phyloP scores from a whole-genome alignment of 2,888 invertebrate species.

The Ischnus inquisitorius region DNA sequence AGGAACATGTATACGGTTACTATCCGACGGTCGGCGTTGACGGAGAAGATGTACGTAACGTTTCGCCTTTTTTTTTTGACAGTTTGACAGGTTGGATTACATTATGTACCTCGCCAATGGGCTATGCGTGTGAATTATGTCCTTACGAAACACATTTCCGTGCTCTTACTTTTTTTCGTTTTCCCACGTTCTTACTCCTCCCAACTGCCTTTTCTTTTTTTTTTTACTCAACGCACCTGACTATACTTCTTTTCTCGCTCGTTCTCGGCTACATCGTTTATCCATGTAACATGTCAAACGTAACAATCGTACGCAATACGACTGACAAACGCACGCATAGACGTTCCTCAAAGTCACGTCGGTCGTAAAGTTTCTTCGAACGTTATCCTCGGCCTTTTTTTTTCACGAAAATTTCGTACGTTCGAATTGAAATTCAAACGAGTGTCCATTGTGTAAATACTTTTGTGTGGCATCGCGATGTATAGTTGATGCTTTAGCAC shows the following conservation, averaged over 20 bases:
- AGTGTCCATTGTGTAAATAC: not conserved
- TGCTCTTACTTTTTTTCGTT: slow-evolving; percentile 13
- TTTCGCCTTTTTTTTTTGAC: slow-evolving; percentile 75
- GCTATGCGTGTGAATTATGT: not conserved
- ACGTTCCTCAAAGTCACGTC: slow-evolving; percentile 17
- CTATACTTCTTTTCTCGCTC: not conserved
- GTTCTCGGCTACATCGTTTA: not conserved
- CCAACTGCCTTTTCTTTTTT: not conserved
- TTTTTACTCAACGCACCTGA: not conserved
- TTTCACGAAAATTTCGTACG: not conserved
- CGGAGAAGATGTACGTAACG: slow-evolving; percentile 83
- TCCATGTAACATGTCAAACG: slow-evolving; percentile 28
- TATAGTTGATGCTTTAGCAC: not conserved
- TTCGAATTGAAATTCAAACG: not conserved
- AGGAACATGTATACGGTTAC: slow-evolving; percentile 85
- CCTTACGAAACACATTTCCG: not conserved
- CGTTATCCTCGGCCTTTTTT: not conserved
- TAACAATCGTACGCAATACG: slow-evolving; percentile 13
- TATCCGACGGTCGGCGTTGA: slow-evolving; percentile 83
- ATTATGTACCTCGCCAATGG: slow-evolving; percentile 47
- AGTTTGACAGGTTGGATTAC: slow-evolving; percentile 81
- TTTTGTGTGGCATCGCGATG: not conserved
- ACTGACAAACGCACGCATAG: not conserved
- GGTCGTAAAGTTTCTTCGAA: not conserved
- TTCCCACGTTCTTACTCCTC: not conserved